Percentiles rank a stretch among this genome's conserved stretches.
Evolutionary conservation across 1,140 invertebrate genomes (phyloP).

Genomic region (Doryteuthis pealeii): DNA sequence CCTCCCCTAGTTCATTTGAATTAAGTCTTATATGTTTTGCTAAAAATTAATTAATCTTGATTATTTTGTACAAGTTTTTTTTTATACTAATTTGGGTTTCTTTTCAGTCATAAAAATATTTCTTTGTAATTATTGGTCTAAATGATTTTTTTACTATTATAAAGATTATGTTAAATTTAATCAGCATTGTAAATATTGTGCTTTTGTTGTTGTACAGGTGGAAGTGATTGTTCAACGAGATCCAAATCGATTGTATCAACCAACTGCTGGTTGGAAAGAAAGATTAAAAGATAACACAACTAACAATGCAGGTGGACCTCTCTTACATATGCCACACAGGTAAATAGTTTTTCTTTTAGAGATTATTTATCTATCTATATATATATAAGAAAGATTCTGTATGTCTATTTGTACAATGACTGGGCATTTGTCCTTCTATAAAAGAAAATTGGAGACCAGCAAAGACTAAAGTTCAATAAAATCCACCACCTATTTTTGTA

Average conservation of each 20-base stretch:
- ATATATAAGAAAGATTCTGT: background rate
- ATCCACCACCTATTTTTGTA: no score
- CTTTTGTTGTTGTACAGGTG: constrained; percentile 23
- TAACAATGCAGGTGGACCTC: constrained; percentile 30
- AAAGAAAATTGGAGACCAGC: background rate
- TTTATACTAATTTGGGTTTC: no score
- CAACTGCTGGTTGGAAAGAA: constrained; percentile 50
- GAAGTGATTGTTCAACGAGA: constrained; percentile 44
- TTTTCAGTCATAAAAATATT: no score
- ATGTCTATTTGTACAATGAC: background rate
- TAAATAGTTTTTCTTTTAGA: constrained; percentile 16
- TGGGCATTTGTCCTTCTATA: background rate
- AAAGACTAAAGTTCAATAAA: no score
- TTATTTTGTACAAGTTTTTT: no score
- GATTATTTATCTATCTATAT: background rate
- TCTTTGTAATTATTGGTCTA: no score
- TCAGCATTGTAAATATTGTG: no score
- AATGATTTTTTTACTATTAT: no score
- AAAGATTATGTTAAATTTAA: no score
- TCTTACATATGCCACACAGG: constrained; percentile 51
- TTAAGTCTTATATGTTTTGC: no score
- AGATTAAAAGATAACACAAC: constrained; percentile 40
- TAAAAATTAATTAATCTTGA: no score
- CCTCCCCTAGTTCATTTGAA: no score
- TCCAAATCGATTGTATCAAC: constrained; percentile 43